Conservation (phyloP, 2,888 invertebrate species). For the Podabrus alpinus region DNA sequence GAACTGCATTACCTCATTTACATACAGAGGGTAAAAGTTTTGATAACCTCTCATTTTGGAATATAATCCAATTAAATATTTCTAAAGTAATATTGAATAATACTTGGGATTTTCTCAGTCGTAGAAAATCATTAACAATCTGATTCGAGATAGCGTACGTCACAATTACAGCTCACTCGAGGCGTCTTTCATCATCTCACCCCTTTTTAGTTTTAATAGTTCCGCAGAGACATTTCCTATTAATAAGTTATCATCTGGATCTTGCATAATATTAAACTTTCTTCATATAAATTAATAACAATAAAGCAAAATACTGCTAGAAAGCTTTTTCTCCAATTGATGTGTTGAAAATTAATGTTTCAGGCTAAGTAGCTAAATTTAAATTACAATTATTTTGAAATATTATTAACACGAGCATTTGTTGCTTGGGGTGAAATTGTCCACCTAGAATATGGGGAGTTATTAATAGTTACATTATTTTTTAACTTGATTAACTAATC, state of each 20-base stretch:
- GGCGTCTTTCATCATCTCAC: constrained; percentile 37
- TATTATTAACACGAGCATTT: too few species aligned
- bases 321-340: neutral
- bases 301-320: neutral
- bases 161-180: constrained; percentile 36
- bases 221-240: constrained; percentile 28
- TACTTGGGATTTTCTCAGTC: constrained; percentile 33
- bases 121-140: constrained; percentile 32
- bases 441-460: neutral
- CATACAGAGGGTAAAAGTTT: constrained; percentile 31
- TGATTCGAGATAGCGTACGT: constrained; percentile 27
- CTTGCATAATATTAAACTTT: neutral
- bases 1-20: constrained; percentile 16
- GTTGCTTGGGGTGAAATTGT: too few species aligned
- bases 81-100: constrained; percentile 32
- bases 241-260: constrained; percentile 10
- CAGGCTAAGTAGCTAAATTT: too few species aligned
- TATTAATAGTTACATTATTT: neutral
- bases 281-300: neutral
- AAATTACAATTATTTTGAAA: too few species aligned
- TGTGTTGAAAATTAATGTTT: too few species aligned
- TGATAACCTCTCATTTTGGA: constrained; percentile 14
- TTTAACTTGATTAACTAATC: neutral
- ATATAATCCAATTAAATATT: constrained; percentile 30
- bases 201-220: constrained; percentile 35